These are phyloP conservation scores for Perizoma affinitatum DNA, from an alignment of 2,888 invertebrate genomes.

Conservation along the genomic window DNA sequence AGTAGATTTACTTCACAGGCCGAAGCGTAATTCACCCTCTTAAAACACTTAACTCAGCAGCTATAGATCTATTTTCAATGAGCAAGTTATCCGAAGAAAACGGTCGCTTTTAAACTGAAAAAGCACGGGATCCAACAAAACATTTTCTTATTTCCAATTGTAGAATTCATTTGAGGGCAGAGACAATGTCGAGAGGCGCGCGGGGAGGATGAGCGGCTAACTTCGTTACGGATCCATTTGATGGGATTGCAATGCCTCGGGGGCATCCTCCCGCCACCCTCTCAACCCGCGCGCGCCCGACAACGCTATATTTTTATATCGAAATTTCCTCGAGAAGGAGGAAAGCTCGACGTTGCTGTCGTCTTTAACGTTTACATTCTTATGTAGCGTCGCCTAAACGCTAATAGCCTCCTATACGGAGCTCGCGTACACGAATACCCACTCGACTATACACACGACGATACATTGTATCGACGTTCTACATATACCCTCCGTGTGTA, in stretches of 20 bases:
- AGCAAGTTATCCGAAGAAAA: slow-evolving; percentile 73
- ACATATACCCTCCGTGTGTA: slow-evolving; percentile 28
- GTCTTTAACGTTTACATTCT: slow-evolving; percentile 84
- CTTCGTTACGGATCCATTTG: slow-evolving; percentile 92
- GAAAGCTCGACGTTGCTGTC: slow-evolving; percentile 70
- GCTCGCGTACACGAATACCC: slow-evolving; percentile 60
- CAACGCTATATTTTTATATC: slow-evolving; percentile 82
- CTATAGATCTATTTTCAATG: slow-evolving; percentile 50
- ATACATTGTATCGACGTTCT: slow-evolving; percentile 35
- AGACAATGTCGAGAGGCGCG: slow-evolving; percentile 83
- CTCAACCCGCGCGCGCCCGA: slow-evolving; percentile 56
- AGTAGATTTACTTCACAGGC: slow-evolving; percentile 25
- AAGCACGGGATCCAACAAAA: slow-evolving; percentile 82
- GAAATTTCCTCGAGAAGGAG: slow-evolving; percentile 81
- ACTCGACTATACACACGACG: slow-evolving; percentile 30
- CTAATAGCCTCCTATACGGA: slow-evolving; percentile 76
- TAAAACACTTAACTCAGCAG: slow-evolving; percentile 50
- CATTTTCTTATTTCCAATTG: slow-evolving; percentile 85
- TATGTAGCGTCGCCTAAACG: slow-evolving; percentile 82
- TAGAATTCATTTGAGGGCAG: slow-evolving; percentile 85
- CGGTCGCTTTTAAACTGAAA: slow-evolving; percentile 80
- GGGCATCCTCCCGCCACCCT: slow-evolving; percentile 65
- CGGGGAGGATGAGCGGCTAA: slow-evolving; percentile 86
- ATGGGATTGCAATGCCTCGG: slow-evolving; percentile 87
- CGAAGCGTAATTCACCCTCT: slow-evolving; percentile 51